Percentiles rank a stretch among this genome's conserved stretches.
These are phyloP conservation scores for Scyliorhinus canicula DNA, from an alignment of 2,797 vertebrate species.

Conservation along the genomic window DNA sequence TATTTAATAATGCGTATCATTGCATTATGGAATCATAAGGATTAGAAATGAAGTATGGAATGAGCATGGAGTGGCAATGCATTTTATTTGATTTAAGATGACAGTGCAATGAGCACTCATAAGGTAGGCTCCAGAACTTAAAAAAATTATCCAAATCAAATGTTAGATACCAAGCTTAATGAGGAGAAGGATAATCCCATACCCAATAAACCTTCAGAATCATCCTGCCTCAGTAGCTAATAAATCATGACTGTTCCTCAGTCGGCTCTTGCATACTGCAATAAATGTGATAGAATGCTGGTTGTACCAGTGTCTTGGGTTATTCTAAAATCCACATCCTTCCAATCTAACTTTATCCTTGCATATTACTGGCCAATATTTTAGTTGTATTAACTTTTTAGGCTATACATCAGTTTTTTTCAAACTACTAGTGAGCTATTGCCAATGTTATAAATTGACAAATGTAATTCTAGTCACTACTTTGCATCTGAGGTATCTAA, in stretches of 20 bases:
- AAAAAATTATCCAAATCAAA: background rate
- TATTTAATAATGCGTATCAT: background rate
- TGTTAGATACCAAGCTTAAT: background rate
- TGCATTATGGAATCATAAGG: background rate
- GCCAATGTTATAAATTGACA: background rate
- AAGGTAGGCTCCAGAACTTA: background rate
- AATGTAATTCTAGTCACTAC: background rate
- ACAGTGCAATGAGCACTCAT: background rate
- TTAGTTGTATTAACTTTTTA: background rate
- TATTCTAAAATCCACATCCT: background rate
- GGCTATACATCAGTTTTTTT: background rate
- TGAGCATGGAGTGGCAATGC: background rate
- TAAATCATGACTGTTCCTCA: background rate
- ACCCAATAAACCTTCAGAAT: background rate
- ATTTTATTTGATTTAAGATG: background rate
- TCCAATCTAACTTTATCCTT: background rate
- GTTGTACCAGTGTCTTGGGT: background rate
- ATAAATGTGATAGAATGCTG: background rate
- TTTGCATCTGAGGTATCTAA: background rate
- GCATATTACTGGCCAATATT: background rate
- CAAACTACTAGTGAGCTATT: background rate
- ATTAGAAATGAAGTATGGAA: background rate
- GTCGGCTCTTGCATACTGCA: background rate
- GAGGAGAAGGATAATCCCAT: background rate
- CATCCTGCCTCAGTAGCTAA: background rate